Evolutionary conservation across 2,888 invertebrate species (phyloP), one percentile per base, ranked within the genome.

Genomic region (Rhopalosiphum nymphaeae): DNA sequence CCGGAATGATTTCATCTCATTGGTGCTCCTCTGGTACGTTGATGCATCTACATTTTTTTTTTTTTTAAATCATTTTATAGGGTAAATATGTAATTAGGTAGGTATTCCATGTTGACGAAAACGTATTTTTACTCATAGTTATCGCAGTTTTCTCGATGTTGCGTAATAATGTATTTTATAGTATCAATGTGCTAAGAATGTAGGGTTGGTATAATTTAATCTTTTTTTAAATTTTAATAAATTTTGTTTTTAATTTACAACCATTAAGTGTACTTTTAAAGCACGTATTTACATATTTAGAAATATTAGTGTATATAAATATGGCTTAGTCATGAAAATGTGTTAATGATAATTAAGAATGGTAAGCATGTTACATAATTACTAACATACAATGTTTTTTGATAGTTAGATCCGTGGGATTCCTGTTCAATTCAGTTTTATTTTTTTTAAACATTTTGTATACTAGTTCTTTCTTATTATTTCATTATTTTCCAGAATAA

Each of bases 1-100:
- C 94, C 94, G 94, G 94, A 94, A 94, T 94, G 94, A 94, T 94
- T 94, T 94, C 94, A 86, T 89, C 93, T 90, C 89, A 56, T 36
- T 94, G 94, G 94, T 94, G 91, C 42, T 89, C 88, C 53, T 67
- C 89, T 84, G 93, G 93, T 93, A 93, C 57, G 93, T 93, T 89
- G n/a, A 89, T 29, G 49, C 29, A 49, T 67, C 49, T 42, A 67
- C 26, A 46, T 61, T 49, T 29, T 67, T 44, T 49, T 29, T 67
- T 44, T 56, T 57, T 88, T 56, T 13, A 25, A 13, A 25, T 36
- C 2, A 16, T 29, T 29, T 36, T 44, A 46, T 86, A 46, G 29
- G 46, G 46, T 29, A 29, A 46, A 78, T 36, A 36, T 78, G 13
- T 78, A 36, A 78, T 78, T 78, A 21, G 36, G 36, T 67, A 78